phyloP scores from a whole-genome alignment of 2,797 vertebrate genomes.

The Bucorvus abyssinicus region DNA sequence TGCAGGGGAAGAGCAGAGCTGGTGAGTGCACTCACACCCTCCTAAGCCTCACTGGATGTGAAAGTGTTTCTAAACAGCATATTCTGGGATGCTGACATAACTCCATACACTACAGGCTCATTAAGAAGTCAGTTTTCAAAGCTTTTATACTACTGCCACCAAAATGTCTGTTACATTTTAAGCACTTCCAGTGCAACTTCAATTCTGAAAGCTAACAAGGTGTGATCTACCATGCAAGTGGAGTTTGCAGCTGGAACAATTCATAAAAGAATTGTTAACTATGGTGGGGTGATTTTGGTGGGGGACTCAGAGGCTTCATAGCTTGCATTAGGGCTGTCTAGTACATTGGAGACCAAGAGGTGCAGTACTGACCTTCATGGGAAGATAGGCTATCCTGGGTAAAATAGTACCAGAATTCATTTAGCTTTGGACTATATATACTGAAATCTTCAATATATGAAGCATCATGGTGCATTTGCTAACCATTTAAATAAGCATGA shows the following conservation, averaged over 20 bases:
- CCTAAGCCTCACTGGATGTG: neutral
- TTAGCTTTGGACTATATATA: neutral
- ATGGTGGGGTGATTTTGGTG: neutral
- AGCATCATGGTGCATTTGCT: neutral
- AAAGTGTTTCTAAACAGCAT: conserved; percentile 16
- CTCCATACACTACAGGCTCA: neutral
- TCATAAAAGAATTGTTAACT: neutral
- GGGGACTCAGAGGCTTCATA: neutral
- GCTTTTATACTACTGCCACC: neutral
- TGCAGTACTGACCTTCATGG: neutral
- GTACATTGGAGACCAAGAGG: neutral
- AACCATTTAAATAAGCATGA: neutral
- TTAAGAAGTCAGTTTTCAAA: neutral
- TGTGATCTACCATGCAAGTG: neutral
- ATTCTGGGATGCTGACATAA: neutral
- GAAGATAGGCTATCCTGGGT: neutral
- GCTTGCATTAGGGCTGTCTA: neutral
- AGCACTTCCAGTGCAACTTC: neutral
- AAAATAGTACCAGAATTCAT: neutral
- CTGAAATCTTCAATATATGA: neutral
- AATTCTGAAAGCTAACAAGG: neutral
- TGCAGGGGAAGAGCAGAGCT: conserved; percentile 2
- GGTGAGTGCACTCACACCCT: neutral
- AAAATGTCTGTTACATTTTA: neutral
- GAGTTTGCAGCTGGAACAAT: neutral